A percentile compares a stretch with the other conserved stretches of the same genome.
phyloP scores from a whole-genome alignment of 2,797 vertebrate genomes.

The Gallinago solitaria region DNA sequence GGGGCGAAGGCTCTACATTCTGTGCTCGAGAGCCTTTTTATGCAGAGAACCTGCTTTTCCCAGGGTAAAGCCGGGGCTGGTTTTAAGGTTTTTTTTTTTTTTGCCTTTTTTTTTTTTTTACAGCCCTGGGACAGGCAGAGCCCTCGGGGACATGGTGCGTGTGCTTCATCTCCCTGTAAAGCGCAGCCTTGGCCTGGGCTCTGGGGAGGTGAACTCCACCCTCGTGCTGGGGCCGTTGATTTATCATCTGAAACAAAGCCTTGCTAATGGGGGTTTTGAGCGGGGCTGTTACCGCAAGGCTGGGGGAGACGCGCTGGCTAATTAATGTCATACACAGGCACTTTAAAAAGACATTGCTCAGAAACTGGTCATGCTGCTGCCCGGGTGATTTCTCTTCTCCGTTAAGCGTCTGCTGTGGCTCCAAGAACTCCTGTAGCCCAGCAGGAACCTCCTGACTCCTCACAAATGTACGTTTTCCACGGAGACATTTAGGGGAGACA shows the following conservation, averaged over 20 bases:
- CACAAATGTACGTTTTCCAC: conserved; percentile 8
- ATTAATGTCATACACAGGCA: conserved; percentile 35
- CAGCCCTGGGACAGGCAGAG: not conserved
- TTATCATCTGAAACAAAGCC: conserved; percentile 42
- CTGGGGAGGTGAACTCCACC: conserved; percentile 26
- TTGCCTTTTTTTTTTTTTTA: not conserved
- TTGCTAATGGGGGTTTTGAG: not conserved
- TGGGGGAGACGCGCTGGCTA: not conserved
- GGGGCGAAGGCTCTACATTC: accelerated
- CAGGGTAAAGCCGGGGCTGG: not conserved
- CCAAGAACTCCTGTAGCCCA: conserved; percentile 59
- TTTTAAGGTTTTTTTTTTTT: not conserved
- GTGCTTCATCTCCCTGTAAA: not conserved
- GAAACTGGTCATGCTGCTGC: conserved; percentile 38
- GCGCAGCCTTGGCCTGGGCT: not conserved
- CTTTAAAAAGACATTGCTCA: conserved; percentile 33
- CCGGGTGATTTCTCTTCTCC: conserved; percentile 25
- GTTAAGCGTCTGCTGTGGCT: not conserved
- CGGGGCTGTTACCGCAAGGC: not conserved
- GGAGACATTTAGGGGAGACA: not conserved
- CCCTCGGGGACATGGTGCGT: not conserved
- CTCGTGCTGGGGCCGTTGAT: conserved; percentile 1
- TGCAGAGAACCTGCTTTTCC: not conserved
- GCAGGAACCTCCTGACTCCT: conserved; percentile 22
- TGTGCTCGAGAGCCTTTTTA: not conserved